Base-by-base conservation (phyloP, 1,140 invertebrate species). In the Chrysomallon squamiferum region DNA sequence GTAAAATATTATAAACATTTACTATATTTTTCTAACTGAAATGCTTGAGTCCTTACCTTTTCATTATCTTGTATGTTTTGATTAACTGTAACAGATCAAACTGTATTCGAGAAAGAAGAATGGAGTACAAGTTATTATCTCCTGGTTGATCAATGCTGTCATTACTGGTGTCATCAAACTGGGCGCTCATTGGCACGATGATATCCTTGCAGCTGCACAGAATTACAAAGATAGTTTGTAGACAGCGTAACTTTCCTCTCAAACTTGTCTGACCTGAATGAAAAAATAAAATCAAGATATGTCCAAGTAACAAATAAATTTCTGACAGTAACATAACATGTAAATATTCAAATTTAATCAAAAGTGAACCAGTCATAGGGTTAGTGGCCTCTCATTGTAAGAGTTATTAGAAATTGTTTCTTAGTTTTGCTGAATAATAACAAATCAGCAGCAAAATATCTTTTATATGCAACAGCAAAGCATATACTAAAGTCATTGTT, bases 51-150 rank as follows among this genome's bases (percentile, higher is more conserved):
- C n/a, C n/a, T n/a, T n/a, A n/a, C n/a, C n/a, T n/a, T 33, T 62
- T 65, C 22, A 41, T 43, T 11, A 27, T 22, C 13, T 30, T 68
- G 63, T 60, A 62, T 49, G 50, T 60, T 50, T 68, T 68, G 54
- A 74, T 66, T 3, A 74, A n/a, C 54, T 71, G 63, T 47, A 74
- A 56, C 1, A 71, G 43, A 11, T 66, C 35, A 52, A 74, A 68
- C 49, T 71, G 62, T n/a, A 74, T 67, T 20, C 65, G 38, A 7
- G 69, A 64, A 18, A 68, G 59, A 18, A 74, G 43, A 20, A 71
- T 68, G n/a, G 45, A 66, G 32, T 60, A 50, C 50, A 73, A 57
- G 52, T 49, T 69, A 47, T 27, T 70, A 75, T 85, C 79, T 76
- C 73, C 73, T 13, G 47, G n/a, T 33, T 60, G 56, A 3, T 65